These are phyloP conservation scores for Bombylius discolor DNA, from an alignment of 2,888 invertebrate species.

Conservation along the genomic window DNA sequence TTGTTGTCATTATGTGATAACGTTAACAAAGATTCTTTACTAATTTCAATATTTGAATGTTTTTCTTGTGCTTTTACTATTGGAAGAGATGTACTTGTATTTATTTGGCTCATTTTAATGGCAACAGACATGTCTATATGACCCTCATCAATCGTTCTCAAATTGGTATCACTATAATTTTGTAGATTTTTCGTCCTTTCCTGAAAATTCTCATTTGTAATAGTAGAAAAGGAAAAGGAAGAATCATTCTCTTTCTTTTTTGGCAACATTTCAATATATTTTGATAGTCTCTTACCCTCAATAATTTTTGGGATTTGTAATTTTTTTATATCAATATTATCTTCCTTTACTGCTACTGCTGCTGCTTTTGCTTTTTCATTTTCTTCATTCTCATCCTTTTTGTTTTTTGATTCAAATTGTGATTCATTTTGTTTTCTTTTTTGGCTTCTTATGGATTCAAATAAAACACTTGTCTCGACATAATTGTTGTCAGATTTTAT, in stretches of 20 bases:
- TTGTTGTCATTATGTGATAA: not conserved
- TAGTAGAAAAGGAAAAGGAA: too few species aligned
- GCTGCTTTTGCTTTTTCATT: not conserved
- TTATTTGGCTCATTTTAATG: not conserved
- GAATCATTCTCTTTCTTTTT: not conserved
- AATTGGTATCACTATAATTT: not conserved
- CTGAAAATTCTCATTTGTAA: not conserved
- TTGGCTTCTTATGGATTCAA: not conserved
- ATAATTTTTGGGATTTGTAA: not conserved
- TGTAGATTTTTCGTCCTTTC: not conserved
- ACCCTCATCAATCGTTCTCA: conserved; percentile 5
- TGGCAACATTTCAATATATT: conserved; percentile 7
- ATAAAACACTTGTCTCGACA: conserved; percentile 13
- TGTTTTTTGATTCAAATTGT: not conserved
- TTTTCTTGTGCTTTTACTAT: not conserved
- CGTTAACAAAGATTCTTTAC: not conserved
- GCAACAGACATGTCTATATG: conserved; percentile 1
- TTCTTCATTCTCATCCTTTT: not conserved
- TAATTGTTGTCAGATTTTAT: conserved; percentile 16
- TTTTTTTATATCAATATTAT: not conserved
- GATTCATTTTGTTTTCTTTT: not conserved
- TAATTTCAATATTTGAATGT: not conserved
- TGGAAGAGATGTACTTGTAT: not conserved
- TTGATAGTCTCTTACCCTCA: not conserved
- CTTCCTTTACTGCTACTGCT: not conserved